Percentiles rank a stretch among this genome's conserved stretches.
Evolutionary conservation across 2,113 vertebrate species (phyloP).

Genomic region (Bubo bubo): DNA sequence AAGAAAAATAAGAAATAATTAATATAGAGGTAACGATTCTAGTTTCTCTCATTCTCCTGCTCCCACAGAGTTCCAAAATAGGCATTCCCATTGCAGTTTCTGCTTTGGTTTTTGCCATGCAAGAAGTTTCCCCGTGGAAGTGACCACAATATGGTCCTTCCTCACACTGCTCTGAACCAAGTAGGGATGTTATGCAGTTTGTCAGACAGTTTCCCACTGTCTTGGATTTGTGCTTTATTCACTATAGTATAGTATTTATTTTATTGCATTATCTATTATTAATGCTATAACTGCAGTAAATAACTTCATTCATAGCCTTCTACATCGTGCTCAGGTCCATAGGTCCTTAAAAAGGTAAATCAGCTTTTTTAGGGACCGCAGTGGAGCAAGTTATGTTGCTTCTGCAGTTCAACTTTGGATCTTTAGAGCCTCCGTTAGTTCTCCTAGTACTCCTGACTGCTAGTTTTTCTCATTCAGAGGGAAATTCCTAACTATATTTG

Average conservation of each 20-base stretch:
- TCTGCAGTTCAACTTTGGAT: not conserved
- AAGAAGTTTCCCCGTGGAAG: not conserved
- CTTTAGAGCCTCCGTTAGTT: not conserved
- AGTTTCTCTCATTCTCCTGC: not conserved
- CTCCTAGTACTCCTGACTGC: not conserved
- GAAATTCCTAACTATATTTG: not conserved
- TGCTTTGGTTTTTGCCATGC: not conserved
- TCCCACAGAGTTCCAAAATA: not conserved
- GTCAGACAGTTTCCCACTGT: not conserved
- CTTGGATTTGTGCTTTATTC: not conserved
- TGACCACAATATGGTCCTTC: not conserved
- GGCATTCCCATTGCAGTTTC: not conserved
- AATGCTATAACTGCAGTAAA: not conserved
- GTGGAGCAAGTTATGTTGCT: not conserved
- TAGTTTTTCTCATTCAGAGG: not conserved
- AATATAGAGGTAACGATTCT: not conserved
- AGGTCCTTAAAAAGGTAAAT: not conserved
- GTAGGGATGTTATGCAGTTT: not conserved
- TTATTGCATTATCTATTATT: not conserved
- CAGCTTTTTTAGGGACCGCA: not conserved
- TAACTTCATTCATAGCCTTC: not conserved
- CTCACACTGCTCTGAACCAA: not conserved
- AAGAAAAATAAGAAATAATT: constrained; percentile 11
- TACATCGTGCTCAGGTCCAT: rapidly evolving
- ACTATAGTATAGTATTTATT: not conserved